Percentiles rank a stretch among this genome's conserved stretches.
phyloP scores from a whole-genome alignment of 37 sponge, comb jelly and placozoan species.

The Axinella damicornis region DNA sequence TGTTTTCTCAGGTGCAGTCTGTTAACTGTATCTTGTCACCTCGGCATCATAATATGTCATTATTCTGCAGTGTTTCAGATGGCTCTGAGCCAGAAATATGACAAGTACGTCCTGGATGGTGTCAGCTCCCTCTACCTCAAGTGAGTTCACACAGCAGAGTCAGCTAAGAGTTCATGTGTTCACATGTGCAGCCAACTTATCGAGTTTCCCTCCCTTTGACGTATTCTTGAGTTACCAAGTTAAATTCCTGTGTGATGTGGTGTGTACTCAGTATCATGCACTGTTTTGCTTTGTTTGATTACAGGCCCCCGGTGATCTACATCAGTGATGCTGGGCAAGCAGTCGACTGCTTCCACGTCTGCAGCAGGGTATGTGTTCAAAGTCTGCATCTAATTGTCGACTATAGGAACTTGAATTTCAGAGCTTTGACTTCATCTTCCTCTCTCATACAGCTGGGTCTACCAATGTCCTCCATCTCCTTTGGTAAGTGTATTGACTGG shows the following conservation, averaged over 20 bases:
- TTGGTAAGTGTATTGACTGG: conserved; percentile 15
- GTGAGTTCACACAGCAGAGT: no score
- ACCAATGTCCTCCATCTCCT: conserved; percentile 19
- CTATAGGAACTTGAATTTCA: no score
- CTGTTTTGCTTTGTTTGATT: no score
- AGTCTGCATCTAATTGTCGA: no score
- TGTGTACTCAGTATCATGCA: no score
- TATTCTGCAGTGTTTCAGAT: conserved; percentile 62
- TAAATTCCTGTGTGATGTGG: no score
- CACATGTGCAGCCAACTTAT: no score
- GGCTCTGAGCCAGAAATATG: conserved; percentile 68
- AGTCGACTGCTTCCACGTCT: conserved; percentile 25
- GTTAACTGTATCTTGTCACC: neutral
- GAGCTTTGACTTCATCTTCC: neutral
- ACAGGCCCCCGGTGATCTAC: conserved; percentile 70
- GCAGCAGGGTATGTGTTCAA: conserved; percentile 51
- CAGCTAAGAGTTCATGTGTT: no score
- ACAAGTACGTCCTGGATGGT: conserved; percentile 61
- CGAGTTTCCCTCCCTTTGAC: no score
- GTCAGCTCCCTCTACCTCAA: conserved; percentile 41
- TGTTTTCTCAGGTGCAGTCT: neutral
- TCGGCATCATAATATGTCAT: neutral
- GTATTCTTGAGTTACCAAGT: no score
- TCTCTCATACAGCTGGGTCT: conserved; percentile 35
- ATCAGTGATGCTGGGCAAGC: conserved; percentile 53